Evolutionary conservation across 1,140 invertebrate species (phyloP), one percentile per base, ranked within the genome.

Genomic region (Eubasilissa regina): DNA sequence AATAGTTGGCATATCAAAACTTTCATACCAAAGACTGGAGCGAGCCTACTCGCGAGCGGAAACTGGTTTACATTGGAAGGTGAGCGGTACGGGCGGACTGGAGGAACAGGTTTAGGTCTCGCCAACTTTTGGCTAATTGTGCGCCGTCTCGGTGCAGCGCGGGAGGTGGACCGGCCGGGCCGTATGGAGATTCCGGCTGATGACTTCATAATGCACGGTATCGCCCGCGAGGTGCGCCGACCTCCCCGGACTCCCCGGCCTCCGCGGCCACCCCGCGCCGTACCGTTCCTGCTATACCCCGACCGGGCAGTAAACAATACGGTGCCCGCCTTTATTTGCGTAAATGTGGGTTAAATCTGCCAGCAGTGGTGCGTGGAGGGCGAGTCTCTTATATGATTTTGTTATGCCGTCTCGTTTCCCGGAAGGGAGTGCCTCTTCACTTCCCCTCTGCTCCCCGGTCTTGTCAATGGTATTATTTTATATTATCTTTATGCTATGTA

Each of bases 91-190:
- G 55, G 17, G 13, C 55, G 55, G 17, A 58, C 15, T 17, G 25
- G 35, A 13, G 66, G 66, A 70, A 70, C 66, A 17, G 44, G 66
- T 70, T 70, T 70, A 70, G 66, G 66, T 51, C 45, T 70, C 25
- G 66, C 66, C 45, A 70, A 70, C 66, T 70, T 70, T 70, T 70
- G 66, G 66, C 66, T 70, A 53, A 70, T 70, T 48, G 66, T 21
- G 9, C 25, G 21, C 58, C n/a, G 9, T 12, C n/a, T n/a, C 53
- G 53, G n/a, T n/a, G 53, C 53, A 17, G 60, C 10, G 3, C 21
- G 35, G 60, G 13, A 64, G 60, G 60, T 64, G 25, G 35, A 64
- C 60, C 35, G 60, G 25, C 55, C 21, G 3, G 17, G 25, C 25
- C 17, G 60, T 64, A 43, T 64, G 60, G 60, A 64, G 55, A 58